Evolutionary conservation across 2,888 invertebrate genomes (phyloP).

Genomic region (Heliconius charithonia): DNA sequence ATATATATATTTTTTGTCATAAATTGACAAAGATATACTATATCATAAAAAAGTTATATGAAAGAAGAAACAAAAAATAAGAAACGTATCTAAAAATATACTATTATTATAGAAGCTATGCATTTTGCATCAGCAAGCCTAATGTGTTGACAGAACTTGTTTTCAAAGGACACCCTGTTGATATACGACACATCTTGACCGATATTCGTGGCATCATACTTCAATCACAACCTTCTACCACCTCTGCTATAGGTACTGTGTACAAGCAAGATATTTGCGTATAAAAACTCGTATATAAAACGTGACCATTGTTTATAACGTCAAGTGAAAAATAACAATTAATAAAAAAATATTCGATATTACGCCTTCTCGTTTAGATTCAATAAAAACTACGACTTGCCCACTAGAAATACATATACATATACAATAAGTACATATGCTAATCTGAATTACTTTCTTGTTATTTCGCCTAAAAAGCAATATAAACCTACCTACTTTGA

Average conservation of each 20-base stretch:
- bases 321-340: background rate
- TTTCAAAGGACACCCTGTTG: conserved; percentile 20
- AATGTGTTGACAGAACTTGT: conserved; percentile 18
- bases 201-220: conserved; percentile 33
- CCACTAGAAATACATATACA: too few species aligned
- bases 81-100: background rate
- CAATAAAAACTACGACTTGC: background rate
- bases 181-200: conserved; percentile 40
- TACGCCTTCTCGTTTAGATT: background rate
- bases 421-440: too few species aligned
- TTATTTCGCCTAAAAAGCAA: too few species aligned
- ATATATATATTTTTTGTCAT: background rate
- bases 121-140: background rate
- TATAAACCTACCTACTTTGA: too few species aligned
- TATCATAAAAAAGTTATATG: background rate
- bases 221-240: conserved; percentile 15
- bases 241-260: too few species aligned
- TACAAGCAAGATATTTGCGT: too few species aligned
- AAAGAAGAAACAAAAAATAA: too few species aligned
- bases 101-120: background rate
- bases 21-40: background rate
- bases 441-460: too few species aligned
- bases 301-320: background rate
- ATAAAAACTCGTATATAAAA: too few species aligned
- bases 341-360: background rate